A percentile compares a stretch with the other conserved stretches of the same genome.
phyloP scores from a whole-genome alignment of 1,140 invertebrate species.

The Trichomalopsis sarcophagae region DNA sequence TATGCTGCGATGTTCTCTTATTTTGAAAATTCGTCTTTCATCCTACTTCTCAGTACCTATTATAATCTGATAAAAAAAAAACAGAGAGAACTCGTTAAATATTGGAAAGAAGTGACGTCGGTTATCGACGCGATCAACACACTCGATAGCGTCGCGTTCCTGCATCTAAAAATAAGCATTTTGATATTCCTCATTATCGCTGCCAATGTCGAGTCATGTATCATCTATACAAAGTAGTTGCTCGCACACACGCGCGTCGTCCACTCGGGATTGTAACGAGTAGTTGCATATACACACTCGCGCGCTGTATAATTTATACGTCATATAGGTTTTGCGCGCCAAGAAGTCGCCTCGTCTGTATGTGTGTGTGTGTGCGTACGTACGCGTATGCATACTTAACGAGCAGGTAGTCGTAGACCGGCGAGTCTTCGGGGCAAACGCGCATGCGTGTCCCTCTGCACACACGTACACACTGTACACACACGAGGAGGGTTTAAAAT shows the following conservation, averaged over 20 bases:
- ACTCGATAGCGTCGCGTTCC: background rate
- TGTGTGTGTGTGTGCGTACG: background rate
- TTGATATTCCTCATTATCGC: conserved; percentile 4
- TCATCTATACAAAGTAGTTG: conserved; percentile 32
- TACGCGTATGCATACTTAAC: conserved; percentile 11
- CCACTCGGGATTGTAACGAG: conserved; percentile 14
- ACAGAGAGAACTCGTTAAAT: no score
- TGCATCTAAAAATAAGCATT: conserved; percentile 30
- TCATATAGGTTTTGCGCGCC: conserved; percentile 30
- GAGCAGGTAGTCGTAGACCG: background rate
- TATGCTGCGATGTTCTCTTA: no score
- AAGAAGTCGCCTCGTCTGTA: background rate
- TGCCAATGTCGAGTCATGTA: background rate
- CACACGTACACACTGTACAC: background rate
- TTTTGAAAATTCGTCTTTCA: no score
- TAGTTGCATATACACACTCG: background rate
- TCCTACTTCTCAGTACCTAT: no score
- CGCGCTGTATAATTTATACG: conserved; percentile 40
- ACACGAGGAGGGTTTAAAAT: conserved; percentile 2
- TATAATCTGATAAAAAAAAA: no score
- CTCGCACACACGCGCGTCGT: background rate
- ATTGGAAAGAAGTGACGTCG: background rate
- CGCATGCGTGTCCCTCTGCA: background rate
- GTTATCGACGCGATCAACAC: background rate
- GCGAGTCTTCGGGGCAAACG: background rate